Evolutionary conservation across 2,113 vertebrate genomes (phyloP), one percentile per base, ranked within the genome.

Genomic region (Phoxinus phoxinus): DNA sequence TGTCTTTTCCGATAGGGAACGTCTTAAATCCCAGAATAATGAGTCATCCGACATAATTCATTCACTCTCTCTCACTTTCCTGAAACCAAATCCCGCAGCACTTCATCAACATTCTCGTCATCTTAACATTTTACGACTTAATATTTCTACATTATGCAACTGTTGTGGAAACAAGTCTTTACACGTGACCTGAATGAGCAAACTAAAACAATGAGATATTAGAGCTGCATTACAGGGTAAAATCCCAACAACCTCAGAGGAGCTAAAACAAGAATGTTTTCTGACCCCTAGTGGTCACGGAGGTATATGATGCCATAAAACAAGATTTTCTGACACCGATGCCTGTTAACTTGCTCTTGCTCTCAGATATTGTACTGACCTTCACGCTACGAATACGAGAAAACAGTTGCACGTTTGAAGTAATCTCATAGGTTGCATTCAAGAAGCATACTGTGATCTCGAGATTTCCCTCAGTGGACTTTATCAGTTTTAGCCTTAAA

Each of bases 1-100:
- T 89, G 85, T 89, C 73, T 75, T 87, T 88, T 85, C 77, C 90
- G 90, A 93, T 90, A 89, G 91, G 91, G 78, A 82, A 83, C 86
- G 69, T 86, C 92, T 90, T 30, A 85, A 82, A 81, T 37, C 61
- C 61, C 35, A 53, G 61, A 67, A 65, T 76, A 19, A 71, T 65
- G 56, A 75, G 83, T 81, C 69, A 81, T 81, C 74, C 53, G 56
- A 61, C 27, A 81, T 75, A 85, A 85, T 87, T 87, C 44, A 59
- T 27, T 77, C 17, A 35, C 65, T 63, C 76, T 75, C 30, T 67
- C 59, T 77, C 78, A 48, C 44, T 27, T 81, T 81, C 69, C 61
- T 81, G 44, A 51, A 81, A 81, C 13, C 23, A 25, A 9, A 81
- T 44, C 25, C 79, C 61, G 15, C 77, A 51, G 61, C 61, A 32